Evolutionary conservation across 2,797 vertebrate genomes (phyloP).

Genomic region (Hoplostethus mediterraneus): DNA sequence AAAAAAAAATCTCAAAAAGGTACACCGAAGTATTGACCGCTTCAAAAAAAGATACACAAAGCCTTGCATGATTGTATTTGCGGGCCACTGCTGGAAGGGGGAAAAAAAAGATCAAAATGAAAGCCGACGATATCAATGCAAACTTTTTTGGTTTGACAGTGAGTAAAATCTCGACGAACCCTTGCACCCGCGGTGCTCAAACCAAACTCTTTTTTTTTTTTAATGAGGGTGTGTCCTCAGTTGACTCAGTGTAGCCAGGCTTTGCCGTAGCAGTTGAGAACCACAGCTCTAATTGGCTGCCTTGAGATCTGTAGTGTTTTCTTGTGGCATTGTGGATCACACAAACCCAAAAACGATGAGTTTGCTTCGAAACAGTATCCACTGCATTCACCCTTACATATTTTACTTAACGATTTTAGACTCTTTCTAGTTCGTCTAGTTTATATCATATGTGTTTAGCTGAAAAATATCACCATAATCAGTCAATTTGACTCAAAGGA

Average conservation of each 20-base stretch:
- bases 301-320: conserved; percentile 49
- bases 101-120: not conserved
- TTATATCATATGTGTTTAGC: too few relatives aligned
- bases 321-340: conserved; percentile 31
- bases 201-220: conserved; percentile 57
- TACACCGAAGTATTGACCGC: not conserved
- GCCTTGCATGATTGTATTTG: too few relatives aligned
- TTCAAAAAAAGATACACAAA: not conserved
- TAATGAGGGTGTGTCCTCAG: conserved; percentile 52
- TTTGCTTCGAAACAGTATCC: conserved; percentile 25
- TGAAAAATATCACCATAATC: not conserved
- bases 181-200: not conserved
- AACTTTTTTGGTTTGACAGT: conserved; percentile 10
- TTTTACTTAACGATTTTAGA: not conserved
- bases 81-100: too few relatives aligned
- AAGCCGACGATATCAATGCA: conserved; percentile 1
- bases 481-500: too few relatives aligned
- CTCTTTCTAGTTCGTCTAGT: not conserved
- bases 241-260: conserved; percentile 46
- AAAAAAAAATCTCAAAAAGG: not conserved
- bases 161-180: conserved; percentile 1
- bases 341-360: conserved; percentile 29
- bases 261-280: conserved; percentile 34
- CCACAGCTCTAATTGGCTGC: conserved; percentile 60
- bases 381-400: not conserved